These are phyloP conservation scores for Hestina assimilis DNA, from an alignment of 1,140 invertebrate species.

Conservation along the genomic window DNA sequence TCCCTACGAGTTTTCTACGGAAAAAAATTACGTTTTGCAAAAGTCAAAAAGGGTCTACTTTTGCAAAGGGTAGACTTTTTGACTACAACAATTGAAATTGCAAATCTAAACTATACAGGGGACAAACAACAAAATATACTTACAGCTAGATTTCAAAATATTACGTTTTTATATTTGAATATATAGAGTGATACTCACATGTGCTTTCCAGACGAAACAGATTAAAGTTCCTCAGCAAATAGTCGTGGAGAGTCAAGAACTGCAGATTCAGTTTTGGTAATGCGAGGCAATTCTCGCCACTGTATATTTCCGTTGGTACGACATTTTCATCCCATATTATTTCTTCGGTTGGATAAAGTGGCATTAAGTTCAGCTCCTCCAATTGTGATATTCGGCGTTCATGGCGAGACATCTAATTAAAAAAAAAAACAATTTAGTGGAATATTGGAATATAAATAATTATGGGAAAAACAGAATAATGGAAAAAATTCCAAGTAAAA, in stretches of 20 bases:
- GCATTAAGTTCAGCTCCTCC: conserved; percentile 98
- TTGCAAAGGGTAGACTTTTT: too few species aligned
- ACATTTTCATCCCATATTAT: conserved; percentile 99
- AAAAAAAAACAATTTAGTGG: conserved; percentile 1
- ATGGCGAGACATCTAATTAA: conserved; percentile 81
- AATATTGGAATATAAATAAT: too few species aligned
- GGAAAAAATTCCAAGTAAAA: too few species aligned
- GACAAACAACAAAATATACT: neutral
- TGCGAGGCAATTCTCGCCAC: conserved; percentile 95
- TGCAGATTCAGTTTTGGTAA: conserved; percentile 99
- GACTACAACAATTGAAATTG: too few species aligned
- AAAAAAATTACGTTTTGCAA: too few species aligned
- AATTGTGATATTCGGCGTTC: conserved; percentile 91
- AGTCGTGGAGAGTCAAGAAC: conserved; percentile 99
- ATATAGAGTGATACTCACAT: conserved; percentile 82
- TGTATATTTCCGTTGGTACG: conserved; percentile 98
- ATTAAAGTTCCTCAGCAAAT: conserved; percentile 98
- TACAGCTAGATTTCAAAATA: too few species aligned
- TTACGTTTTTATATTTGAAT: neutral
- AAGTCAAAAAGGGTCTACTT: too few species aligned
- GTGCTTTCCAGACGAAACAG: conserved; percentile 98
- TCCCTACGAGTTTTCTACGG: too few species aligned
- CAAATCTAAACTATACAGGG: too few species aligned
- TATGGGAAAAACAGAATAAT: too few species aligned
- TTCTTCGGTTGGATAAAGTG: conserved; percentile 98